These are phyloP conservation scores for Zingel zingel DNA, from an alignment of 2,113 vertebrate species.

Conservation along the genomic window DNA sequence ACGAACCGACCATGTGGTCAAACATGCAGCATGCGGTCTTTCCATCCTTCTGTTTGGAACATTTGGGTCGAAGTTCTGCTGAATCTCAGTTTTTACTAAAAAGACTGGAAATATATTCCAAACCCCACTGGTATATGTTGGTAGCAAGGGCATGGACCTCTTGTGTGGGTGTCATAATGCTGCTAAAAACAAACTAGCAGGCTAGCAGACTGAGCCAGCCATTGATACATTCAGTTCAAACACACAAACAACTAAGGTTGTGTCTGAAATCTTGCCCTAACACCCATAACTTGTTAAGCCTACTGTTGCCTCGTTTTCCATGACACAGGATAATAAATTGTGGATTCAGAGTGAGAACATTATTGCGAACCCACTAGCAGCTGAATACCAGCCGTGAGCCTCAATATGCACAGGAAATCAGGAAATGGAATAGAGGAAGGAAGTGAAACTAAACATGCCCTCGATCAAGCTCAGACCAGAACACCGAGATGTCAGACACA, in stretches of 20 bases:
- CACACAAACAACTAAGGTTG: neutral
- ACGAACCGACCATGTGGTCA: constrained; percentile 18
- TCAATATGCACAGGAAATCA: constrained; percentile 76
- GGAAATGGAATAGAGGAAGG: constrained; percentile 85
- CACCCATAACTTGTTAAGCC: constrained; percentile 7
- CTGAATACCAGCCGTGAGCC: constrained; percentile 37
- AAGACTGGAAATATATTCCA: neutral
- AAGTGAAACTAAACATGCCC: constrained; percentile 81
- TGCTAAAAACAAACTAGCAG: constrained; percentile 2
- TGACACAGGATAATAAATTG: constrained; percentile 36
- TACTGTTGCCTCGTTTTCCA: constrained; percentile 24
- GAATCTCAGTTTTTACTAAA: neutral
- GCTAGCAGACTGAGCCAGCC: neutral
- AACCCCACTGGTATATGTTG: neutral
- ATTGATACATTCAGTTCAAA: neutral
- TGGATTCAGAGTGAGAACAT: constrained; percentile 9
- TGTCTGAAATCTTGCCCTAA: neutral
- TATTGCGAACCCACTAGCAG: constrained; percentile 11
- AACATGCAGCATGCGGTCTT: neutral
- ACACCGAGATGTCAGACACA: constrained; percentile 50
- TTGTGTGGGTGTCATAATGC: neutral
- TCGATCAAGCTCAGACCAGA: constrained; percentile 55
- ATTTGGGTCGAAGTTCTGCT: constrained; percentile 8
- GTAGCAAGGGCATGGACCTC: neutral
- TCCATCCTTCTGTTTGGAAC: constrained; percentile 5